Evolutionary conservation across 1,140 invertebrate genomes (phyloP).

Genomic region (Grapholita molesta): DNA sequence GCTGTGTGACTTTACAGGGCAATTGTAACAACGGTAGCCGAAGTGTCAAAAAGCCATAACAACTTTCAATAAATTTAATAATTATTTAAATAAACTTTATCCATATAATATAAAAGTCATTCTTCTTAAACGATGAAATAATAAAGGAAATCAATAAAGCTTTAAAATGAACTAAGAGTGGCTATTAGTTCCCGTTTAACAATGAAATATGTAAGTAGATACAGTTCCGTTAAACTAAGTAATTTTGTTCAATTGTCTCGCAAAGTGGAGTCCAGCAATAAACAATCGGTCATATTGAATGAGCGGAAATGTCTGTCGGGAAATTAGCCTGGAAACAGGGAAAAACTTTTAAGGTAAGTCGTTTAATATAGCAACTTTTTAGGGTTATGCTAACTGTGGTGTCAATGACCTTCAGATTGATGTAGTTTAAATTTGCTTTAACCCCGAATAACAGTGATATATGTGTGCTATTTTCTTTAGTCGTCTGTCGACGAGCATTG

Average conservation of each 20-base stretch:
- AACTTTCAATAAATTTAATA: too few species aligned
- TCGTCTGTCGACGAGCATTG: too few species aligned
- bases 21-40: not conserved
- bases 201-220: conserved; percentile 13
- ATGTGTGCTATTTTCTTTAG: too few species aligned
- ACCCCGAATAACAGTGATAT: too few species aligned
- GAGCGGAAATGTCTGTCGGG: conserved; percentile 73
- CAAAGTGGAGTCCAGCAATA: conserved; percentile 57
- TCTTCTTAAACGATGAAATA: not conserved
- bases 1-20: not conserved
- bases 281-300: conserved; percentile 76
- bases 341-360: conserved; percentile 66
- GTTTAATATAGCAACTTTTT: conserved; percentile 70
- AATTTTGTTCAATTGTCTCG: conserved; percentile 70
- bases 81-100: too few species aligned
- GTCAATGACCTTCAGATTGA: too few species aligned
- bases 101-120: not conserved
- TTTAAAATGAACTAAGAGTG: not conserved
- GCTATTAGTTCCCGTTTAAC: not conserved
- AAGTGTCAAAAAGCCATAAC: too few species aligned
- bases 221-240: conserved; percentile 61
- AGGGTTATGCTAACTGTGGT: too few species aligned
- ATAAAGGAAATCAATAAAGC: not conserved
- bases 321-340: conserved; percentile 72
- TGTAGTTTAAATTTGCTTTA: too few species aligned